Evolutionary conservation across 1,140 invertebrate genomes (phyloP).

Genomic region (Sarcophaga bullata): DNA sequence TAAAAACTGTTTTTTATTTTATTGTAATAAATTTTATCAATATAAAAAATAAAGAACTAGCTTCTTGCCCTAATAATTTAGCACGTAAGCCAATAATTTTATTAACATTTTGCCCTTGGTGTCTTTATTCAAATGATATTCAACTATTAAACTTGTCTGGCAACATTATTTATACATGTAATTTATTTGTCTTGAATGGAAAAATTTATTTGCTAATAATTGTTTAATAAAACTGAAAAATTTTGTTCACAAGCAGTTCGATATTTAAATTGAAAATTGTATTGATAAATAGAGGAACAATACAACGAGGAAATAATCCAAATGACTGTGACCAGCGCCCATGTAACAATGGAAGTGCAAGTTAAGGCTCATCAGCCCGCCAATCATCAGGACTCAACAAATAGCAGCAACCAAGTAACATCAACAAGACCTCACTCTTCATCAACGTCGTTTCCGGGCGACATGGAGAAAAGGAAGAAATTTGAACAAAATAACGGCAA

Average conservation of each 20-base stretch:
- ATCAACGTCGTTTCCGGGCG: constrained; percentile 19
- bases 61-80: no score
- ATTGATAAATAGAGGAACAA: not conserved
- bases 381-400: constrained; percentile 47
- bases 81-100: no score
- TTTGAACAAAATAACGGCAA: constrained; percentile 42
- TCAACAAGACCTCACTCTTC: not conserved
- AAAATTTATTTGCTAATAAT: not conserved
- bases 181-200: constrained; percentile 18
- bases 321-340: constrained; percentile 59
- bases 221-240: not conserved
- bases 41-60: no score
- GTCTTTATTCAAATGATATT: no score
- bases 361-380: constrained; percentile 54
- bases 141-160: not conserved
- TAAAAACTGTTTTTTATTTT: no score
- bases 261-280: not conserved
- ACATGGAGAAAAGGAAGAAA: constrained; percentile 44
- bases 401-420: constrained; percentile 37
- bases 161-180: not conserved
- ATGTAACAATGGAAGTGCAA: constrained; percentile 59
- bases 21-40: no score
- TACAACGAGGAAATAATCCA: constrained; percentile 46
- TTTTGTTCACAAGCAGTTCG: not conserved
- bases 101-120: no score